These are phyloP conservation scores for Macrobrachium rosenbergii DNA, from an alignment of 1,140 invertebrate genomes.

Conservation along the genomic window DNA sequence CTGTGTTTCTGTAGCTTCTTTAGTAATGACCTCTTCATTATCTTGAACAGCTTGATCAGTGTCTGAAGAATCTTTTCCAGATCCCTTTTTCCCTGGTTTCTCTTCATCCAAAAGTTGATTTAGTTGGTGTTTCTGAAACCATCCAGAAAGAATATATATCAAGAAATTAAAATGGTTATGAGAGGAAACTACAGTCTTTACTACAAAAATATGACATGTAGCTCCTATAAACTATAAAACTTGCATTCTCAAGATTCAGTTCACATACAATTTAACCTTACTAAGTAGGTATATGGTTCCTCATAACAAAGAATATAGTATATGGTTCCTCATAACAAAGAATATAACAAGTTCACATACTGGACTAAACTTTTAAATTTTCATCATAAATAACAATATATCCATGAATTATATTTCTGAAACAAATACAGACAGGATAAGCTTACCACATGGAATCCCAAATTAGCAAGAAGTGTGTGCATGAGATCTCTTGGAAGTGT, in stretches of 20 bases:
- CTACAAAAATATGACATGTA: too few species aligned
- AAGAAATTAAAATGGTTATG: background rate
- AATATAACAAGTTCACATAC: too few species aligned
- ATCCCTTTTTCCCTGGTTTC: conserved; percentile 18
- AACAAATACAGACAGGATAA: background rate
- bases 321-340: too few species aligned
- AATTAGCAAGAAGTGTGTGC: conserved; percentile 75
- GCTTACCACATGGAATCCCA: conserved; percentile 74
- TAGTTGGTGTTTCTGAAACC: conserved; percentile 38
- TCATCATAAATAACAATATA: background rate
- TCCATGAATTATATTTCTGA: background rate
- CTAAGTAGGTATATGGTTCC: too few species aligned
- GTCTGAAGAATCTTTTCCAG: conserved; percentile 1
- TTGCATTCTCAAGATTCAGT: too few species aligned
- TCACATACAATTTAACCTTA: too few species aligned
- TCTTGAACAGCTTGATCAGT: too few species aligned
- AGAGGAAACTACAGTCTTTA: background rate
- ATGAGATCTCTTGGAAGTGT: conserved; percentile 74
- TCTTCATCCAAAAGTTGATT: conserved; percentile 51
- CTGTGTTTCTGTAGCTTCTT: too few species aligned
- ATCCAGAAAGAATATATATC: too few species aligned
- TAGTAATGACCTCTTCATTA: too few species aligned
- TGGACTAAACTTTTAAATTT: background rate
- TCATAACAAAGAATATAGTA: too few species aligned
- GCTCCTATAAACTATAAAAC: too few species aligned